phyloP scores from a whole-genome alignment of 2,113 vertebrate genomes.

The Ctenodactylus gundi region DNA sequence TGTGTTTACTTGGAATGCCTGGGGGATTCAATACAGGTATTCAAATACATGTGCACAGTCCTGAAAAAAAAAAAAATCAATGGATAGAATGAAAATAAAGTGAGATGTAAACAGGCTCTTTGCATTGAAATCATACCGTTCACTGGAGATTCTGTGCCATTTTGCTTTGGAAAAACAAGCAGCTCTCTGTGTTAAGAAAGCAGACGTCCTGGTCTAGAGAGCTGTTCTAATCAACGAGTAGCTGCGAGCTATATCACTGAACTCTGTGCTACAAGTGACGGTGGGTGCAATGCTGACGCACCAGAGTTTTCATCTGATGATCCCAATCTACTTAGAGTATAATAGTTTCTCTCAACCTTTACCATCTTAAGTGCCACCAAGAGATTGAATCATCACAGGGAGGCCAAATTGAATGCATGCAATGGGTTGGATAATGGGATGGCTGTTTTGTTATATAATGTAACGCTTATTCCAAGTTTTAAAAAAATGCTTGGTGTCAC shows the following conservation, averaged over 20 bases:
- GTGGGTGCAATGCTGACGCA: constrained; percentile 63
- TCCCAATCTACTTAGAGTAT: constrained; percentile 66
- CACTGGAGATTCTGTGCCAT: constrained; percentile 42
- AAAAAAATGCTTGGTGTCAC: constrained; percentile 34
- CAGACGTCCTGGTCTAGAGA: constrained; percentile 10
- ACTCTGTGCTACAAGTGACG: constrained; percentile 53
- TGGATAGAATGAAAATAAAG: constrained; percentile 58
- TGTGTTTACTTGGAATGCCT: constrained; percentile 62
- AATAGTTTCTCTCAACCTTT: constrained; percentile 73
- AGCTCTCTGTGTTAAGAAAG: constrained; percentile 44
- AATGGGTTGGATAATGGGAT: constrained; percentile 55
- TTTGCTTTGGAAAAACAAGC: constrained; percentile 28
- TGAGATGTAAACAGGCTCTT: constrained; percentile 45
- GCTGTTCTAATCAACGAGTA: constrained; percentile 64
- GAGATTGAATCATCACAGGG: constrained; percentile 65
- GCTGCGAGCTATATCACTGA: constrained; percentile 63
- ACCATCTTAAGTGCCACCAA: constrained; percentile 68
- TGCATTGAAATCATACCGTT: constrained; percentile 54
- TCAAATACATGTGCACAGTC: constrained; percentile 25
- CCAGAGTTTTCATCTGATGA: constrained; percentile 68
- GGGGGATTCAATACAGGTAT: constrained; percentile 58
- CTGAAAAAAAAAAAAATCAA: constrained; percentile 59
- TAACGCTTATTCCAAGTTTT: constrained; percentile 47
- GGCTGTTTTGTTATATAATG: constrained; percentile 65
- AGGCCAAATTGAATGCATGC: constrained; percentile 62